Base-by-base conservation (phyloP, 2,113 vertebrate genomes). In the Spea multiplicata region DNA sequence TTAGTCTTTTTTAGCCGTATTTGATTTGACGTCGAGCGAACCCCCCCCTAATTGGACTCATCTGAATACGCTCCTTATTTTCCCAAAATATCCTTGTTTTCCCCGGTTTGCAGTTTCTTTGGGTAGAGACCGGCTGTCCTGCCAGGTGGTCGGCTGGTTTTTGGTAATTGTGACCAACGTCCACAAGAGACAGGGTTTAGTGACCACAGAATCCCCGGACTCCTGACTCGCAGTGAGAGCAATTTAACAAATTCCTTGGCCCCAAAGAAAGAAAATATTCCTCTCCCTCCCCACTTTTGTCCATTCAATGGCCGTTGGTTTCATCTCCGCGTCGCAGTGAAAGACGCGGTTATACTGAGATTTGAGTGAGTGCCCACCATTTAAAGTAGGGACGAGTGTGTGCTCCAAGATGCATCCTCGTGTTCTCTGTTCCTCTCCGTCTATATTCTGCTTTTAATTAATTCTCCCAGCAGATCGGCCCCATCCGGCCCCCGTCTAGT, bases 61-160 rank as follows among this genome's bases (percentile, higher is more conserved):
- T 50, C 61, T 74, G 73, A 74, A 74, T 74, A 50, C 46, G 44
- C 13, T 30, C 4, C 49, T 75, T 75, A 12, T 66, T 61, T 61
- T 66, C 62, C 64, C 45, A 45, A 75, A 75, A 75, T 75, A 66
- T 75, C 66, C 73, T 44, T 66, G 73, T 66, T 75, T 48, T 66
- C 30, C 17, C 30, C 48, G 66, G 73, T 75, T 52, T 75, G 4
- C n/a, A 14, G 62, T 75, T 75, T 44, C 73, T 10, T n/a, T 44
- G 62, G 16, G 73, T 13, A 53, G 48, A 53, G 73, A 66, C 48
- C 8, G 73, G 14, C 48, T 14, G 47, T 71, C 69, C 62, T 75
- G 61, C 73, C 73, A 66, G 46, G 2, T 6, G 16, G 46, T 7
- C 17, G 1, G 4, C 52, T 53, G 48, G 69, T 16, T 71, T 71